Conservation (phyloP, 2,797 vertebrate species). For the Poecilia gillii region DNA sequence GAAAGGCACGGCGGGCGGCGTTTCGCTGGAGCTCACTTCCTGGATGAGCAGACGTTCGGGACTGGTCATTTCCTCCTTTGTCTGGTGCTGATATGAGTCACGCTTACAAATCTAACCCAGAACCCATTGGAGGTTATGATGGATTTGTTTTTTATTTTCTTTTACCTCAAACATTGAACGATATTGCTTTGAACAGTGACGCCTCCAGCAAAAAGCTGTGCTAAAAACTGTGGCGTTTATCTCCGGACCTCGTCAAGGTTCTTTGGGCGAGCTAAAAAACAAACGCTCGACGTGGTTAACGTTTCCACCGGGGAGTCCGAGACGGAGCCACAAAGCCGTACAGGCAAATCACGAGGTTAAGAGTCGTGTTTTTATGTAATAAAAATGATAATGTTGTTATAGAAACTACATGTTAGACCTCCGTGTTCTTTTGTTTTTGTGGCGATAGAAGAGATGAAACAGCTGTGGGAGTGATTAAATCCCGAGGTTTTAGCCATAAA, state of each 20-base stretch:
- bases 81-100: conserved; percentile 32
- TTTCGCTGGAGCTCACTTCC: conserved; percentile 68
- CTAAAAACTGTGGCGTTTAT: not conserved
- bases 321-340: not conserved
- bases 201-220: not conserved
- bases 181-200: not conserved
- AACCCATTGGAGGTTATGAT: conserved; percentile 1
- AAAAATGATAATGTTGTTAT: not conserved
- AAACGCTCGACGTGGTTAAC: not conserved
- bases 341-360: not conserved
- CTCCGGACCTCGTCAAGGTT: not conserved
- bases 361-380: not conserved
- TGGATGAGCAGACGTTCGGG: conserved; percentile 48
- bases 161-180: not conserved
- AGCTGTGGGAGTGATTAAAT: not conserved
- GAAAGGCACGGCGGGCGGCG: conserved; percentile 42
- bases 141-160: not conserved
- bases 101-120: conserved; percentile 7
- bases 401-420: not conserved
- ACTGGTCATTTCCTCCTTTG: conserved; percentile 56
- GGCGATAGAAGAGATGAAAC: not conserved
- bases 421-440: not conserved
- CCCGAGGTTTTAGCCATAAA: not conserved
- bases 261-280: not conserved
- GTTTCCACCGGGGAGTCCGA: not conserved